Base-by-base conservation (phyloP, 1,140 invertebrate genomes). In the Papilio glaucus region DNA sequence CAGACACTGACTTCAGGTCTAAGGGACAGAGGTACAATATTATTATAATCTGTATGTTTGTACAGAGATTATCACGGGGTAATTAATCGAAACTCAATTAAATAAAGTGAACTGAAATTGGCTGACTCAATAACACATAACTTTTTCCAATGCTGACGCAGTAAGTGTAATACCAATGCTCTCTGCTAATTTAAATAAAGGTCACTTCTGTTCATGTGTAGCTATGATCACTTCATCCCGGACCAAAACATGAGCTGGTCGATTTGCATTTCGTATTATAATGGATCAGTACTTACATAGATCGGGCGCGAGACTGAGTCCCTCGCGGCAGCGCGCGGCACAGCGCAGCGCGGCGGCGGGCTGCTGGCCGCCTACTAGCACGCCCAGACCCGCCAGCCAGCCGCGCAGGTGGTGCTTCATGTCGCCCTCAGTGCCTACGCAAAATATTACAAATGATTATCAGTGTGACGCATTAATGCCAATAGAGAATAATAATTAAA, bases 371-470 rank as follows among this genome's bases (percentile, higher is more conserved):
- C 96, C 96, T 33, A 96, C 94, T n/a, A 98, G 92, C 5, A 98
- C 94, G 4, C 96, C 97, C 49, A 98, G 94, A 1, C 98, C 98
- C 42, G 98, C 97, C 76, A 99, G 92, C 86, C 97, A 98, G 0
- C 98, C 98, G 45, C 95, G 95, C 93, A 98, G 96, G 89, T 97
- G 96, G 85, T 98, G 97, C 84, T 96, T 96, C 95, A 98, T 98
- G 87, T 96, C 96, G 79, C 96, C 96, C 78, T 98, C 97, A 12
- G 97, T 97, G 57, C 96, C 96, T 96, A 88, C 6, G 81, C 77
- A 10, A 13, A 39, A 7, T 26, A 21, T 18, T 45, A 18, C 15
- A 49, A 49, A 0, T 5, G 5, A 5, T 5, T 45, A 45, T 5
- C 13, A 15, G 1, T 5, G 3, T 15, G 41, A 1, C 41, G 18